These are phyloP conservation scores for Cladorhizidae sp. DNA, from an alignment of 37 sponge, comb jelly and placozoan species.

Conservation along the genomic window DNA sequence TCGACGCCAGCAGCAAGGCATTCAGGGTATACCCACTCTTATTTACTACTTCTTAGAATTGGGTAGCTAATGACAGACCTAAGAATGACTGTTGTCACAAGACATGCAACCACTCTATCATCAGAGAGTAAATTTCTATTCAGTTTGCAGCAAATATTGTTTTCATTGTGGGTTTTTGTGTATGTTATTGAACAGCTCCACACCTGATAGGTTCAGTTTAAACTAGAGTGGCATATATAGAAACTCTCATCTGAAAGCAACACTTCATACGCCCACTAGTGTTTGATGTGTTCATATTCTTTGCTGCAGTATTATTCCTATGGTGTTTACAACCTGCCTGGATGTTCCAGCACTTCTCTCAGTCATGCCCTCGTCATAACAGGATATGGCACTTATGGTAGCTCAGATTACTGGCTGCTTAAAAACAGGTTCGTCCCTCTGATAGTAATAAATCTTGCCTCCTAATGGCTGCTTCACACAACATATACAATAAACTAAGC, in stretches of 20 bases:
- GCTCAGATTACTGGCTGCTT: slow-evolving; percentile 53
- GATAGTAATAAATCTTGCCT: background rate
- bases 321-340: slow-evolving; percentile 51
- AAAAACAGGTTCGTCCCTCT: slow-evolving; percentile 41
- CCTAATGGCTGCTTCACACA: too few relatives aligned
- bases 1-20: slow-evolving; percentile 48
- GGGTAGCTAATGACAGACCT: too few relatives aligned
- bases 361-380: slow-evolving; percentile 38
- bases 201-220: too few relatives aligned
- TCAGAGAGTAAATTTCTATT: too few relatives aligned
- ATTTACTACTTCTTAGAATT: too few relatives aligned
- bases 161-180: background rate
- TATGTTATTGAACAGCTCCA: background rate
- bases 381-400: slow-evolving; percentile 47
- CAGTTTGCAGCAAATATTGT: too few relatives aligned
- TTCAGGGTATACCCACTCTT: slow-evolving; percentile 60
- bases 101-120: too few relatives aligned
- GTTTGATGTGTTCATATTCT: background rate
- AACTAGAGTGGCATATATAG: too few relatives aligned
- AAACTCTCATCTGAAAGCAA: too few relatives aligned
- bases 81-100: background rate
- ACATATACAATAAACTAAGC: too few relatives aligned
- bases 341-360: slow-evolving; percentile 29
- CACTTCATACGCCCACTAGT: too few relatives aligned
- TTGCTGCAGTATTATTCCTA: slow-evolving; percentile 43